Evolutionary conservation across 2,888 invertebrate genomes (phyloP), one percentile per base, ranked within the genome.

Genomic region (Standfussiana lucernea): DNA sequence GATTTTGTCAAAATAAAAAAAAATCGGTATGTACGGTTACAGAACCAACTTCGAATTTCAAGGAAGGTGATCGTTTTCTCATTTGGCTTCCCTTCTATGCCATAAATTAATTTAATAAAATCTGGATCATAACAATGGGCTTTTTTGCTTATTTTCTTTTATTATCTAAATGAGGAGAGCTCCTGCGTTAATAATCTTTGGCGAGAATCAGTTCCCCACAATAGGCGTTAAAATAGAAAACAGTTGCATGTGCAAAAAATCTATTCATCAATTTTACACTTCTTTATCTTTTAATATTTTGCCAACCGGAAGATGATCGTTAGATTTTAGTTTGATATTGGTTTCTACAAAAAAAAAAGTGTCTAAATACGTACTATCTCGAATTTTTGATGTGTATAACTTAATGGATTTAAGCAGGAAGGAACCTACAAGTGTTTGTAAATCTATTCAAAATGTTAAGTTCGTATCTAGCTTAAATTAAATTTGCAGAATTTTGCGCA

Each of bases 221-320:
- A 95, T 87, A 92, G 92, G 92, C 91, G 91, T 91, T 89, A 93
- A 92, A 94, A 90, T 88, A 88, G 89, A 85, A 90, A 90, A 89
- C 86, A 83, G 79, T 79, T 72, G 59, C 45, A 7, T 40, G 65
- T 72, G 82, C 82, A 89, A 89, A 91, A 78, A 91, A 89, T 74
- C 72, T 82, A 88, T 91, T 89, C 86, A 89, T 89, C 88, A 89
- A 91, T 93, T 93, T 93, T 85, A 92, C 90, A 87, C 89, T 83
- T 84, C 77, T 89, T 92, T 91, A 88, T 91, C 72, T 88, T 88
- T 79, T 73, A 77, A 83, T 87, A 84, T 85, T 85, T 83, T 71
- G 78, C 82, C 73, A 89, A 84, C 37, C 40, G 64, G 28, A 75
- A 71, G 62, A 81, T 68, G 56, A 80, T 68, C 7, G n/a, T 70